A percentile compares a stretch with the other conserved stretches of the same genome.
These are phyloP conservation scores for Ramazzottius varieornatus DNA, from an alignment of 2,888 invertebrate species.

Conservation along the genomic window DNA sequence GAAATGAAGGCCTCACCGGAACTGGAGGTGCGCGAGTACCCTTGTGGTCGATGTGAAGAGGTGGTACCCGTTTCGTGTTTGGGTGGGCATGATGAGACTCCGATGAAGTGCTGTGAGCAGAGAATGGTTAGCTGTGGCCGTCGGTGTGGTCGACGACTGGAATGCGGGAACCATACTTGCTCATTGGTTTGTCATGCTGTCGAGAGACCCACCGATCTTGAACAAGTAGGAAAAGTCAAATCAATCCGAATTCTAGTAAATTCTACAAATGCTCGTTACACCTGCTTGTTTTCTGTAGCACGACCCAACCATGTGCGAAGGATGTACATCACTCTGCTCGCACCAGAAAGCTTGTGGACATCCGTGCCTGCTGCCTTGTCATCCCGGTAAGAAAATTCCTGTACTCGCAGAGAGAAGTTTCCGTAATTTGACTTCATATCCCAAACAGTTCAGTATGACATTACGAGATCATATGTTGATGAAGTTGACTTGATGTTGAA, in stretches of 20 bases:
- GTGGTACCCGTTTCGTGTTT: conserved; percentile 37
- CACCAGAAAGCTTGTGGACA: conserved; percentile 42
- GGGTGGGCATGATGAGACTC: conserved; percentile 23
- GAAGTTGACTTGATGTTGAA: no score
- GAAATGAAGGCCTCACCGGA: conserved; percentile 17
- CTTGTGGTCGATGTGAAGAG: conserved; percentile 29
- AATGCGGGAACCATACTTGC: conserved; percentile 33
- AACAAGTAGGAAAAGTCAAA: conserved; percentile 6
- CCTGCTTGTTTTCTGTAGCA: conserved; percentile 3
- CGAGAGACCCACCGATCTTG: conserved; percentile 9
- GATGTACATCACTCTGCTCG: conserved; percentile 25
- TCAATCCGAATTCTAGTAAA: no score
- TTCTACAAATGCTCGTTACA: not conserved
- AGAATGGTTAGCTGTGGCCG: conserved; percentile 19
- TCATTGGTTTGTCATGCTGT: conserved; percentile 38
- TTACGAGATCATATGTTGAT: no score
- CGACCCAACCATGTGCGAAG: conserved; percentile 5
- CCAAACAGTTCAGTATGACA: no score
- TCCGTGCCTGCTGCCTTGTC: conserved; percentile 34
- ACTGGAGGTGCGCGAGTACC: conserved; percentile 19
- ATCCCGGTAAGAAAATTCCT: no score
- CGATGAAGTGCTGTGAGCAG: not conserved
- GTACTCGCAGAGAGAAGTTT: no score
- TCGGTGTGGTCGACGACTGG: conserved; percentile 21
- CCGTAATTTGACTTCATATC: no score